These are phyloP conservation scores for Folsomia candida DNA, from an alignment of 2,888 invertebrate genomes.

Conservation along the genomic window DNA sequence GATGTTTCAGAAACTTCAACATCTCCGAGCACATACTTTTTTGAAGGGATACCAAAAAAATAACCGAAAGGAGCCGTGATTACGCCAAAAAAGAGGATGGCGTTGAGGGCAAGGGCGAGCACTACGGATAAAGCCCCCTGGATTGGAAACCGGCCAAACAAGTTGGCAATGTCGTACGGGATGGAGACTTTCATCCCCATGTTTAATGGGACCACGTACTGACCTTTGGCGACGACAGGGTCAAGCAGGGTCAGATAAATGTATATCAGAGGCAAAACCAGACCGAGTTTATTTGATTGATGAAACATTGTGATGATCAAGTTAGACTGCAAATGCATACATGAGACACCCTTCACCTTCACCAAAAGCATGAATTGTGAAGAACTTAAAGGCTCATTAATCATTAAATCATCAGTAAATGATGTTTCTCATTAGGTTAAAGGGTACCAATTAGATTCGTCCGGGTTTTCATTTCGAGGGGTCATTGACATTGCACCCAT, in stretches of 20 bases:
- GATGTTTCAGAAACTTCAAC: neutral
- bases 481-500: no score
- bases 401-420: no score
- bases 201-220: constrained; percentile 44
- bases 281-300: neutral
- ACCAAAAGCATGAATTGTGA: no score
- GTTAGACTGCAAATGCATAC: no score
- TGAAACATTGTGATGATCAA: no score
- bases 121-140: constrained; percentile 27
- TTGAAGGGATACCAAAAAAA: constrained; percentile 49
- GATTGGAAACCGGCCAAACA: constrained; percentile 41
- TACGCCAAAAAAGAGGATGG: constrained; percentile 46
- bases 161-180: constrained; percentile 47
- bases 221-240: constrained; percentile 17
- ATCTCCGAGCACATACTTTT: constrained; percentile 47
- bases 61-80: constrained; percentile 50
- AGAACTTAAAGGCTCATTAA: no score
- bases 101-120: constrained; percentile 29
- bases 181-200: constrained; percentile 45
- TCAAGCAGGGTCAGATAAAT: neutral
- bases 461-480: no score
- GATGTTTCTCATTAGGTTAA: no score
- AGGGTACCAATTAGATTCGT: no score
- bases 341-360: no score
- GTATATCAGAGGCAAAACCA: neutral